Percentiles rank a stretch among this genome's conserved stretches.
Conservation (phyloP, 2,888 invertebrate genomes). For the Emesis russula region DNA sequence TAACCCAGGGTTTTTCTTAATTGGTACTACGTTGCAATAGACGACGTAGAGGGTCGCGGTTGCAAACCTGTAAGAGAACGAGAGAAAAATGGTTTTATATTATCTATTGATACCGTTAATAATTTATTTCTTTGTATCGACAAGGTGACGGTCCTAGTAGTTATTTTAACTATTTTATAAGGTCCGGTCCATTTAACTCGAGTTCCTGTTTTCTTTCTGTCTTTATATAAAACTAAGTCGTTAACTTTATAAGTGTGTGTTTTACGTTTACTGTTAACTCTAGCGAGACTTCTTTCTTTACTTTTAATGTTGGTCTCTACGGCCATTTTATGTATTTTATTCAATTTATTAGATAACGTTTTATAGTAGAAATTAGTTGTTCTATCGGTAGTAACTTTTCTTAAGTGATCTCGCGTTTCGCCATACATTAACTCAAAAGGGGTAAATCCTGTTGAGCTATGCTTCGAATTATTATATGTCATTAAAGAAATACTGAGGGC, state of each 20-base stretch:
- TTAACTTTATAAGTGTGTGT: constrained; percentile 23
- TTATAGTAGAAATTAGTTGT: constrained; percentile 4
- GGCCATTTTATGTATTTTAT: constrained; percentile 9
- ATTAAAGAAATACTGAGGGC: constrained; percentile 16
- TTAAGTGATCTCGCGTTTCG: constrained; percentile 26
- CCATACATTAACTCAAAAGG: constrained; percentile 33
- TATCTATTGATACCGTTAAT: constrained; percentile 8
- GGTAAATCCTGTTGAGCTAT: constrained; percentile 28
- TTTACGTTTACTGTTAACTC: constrained; percentile 40
- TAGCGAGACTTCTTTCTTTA: constrained; percentile 22
- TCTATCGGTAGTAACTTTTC: constrained; percentile 21
- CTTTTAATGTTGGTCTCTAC: constrained; percentile 26
- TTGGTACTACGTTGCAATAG: neutral
- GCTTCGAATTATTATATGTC: constrained; percentile 27
- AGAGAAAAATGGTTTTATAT: constrained; percentile 24
- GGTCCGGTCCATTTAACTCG: constrained; percentile 18
- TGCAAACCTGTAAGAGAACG: constrained; percentile 14
- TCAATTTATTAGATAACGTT: neutral
- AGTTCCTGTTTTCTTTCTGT: constrained; percentile 22
- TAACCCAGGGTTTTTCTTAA: neutral
- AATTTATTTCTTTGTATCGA: constrained; percentile 1
- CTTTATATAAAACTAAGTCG: constrained; percentile 26
- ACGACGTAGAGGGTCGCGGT: constrained; percentile 16
- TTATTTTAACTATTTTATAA: constrained; percentile 25
- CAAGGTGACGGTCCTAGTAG: constrained; percentile 3